phyloP scores from a whole-genome alignment of 2,888 invertebrate species.

The Apoderus coryli region DNA sequence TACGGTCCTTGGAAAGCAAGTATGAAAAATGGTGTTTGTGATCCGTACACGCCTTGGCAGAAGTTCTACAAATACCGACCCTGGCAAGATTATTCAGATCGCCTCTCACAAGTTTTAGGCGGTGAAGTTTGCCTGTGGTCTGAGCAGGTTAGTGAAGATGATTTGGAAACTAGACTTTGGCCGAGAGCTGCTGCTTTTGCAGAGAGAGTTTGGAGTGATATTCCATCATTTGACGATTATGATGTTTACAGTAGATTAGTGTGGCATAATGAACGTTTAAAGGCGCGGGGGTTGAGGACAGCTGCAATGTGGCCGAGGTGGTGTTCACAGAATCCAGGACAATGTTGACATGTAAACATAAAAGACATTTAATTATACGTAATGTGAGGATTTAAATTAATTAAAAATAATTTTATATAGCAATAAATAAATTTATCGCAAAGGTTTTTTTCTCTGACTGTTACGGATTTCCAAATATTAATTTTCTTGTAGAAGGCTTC shows the following conservation, averaged over 20 bases:
- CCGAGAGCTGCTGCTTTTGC: constrained; percentile 65
- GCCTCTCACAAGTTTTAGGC: constrained; percentile 38
- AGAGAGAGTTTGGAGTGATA: constrained; percentile 59
- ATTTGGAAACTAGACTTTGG: constrained; percentile 65
- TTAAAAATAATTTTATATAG: too few relatives aligned
- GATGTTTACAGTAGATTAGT: constrained; percentile 50
- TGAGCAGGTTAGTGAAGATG: constrained; percentile 58
- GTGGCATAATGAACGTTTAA: constrained; percentile 44
- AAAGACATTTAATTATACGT: too few relatives aligned
- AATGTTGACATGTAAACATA: too few relatives aligned
- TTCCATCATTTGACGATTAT: constrained; percentile 31
- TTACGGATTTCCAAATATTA: too few relatives aligned
- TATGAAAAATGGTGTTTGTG: constrained; percentile 59
- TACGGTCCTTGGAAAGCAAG: constrained; percentile 69
- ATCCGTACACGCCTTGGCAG: constrained; percentile 74
- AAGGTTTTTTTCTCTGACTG: too few relatives aligned
- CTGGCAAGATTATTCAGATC: constrained; percentile 37
- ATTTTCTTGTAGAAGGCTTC: too few relatives aligned
- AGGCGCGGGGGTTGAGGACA: constrained; percentile 44
- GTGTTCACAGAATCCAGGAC: constrained; percentile 55
- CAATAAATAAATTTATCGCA: too few relatives aligned
- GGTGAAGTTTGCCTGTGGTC: constrained; percentile 74
- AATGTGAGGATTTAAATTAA: too few relatives aligned
- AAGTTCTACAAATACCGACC: constrained; percentile 67
- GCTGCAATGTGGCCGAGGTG: constrained; percentile 62